Evolutionary conservation across 2,888 invertebrate genomes (phyloP).

Genomic region (Tachina lurida): DNA sequence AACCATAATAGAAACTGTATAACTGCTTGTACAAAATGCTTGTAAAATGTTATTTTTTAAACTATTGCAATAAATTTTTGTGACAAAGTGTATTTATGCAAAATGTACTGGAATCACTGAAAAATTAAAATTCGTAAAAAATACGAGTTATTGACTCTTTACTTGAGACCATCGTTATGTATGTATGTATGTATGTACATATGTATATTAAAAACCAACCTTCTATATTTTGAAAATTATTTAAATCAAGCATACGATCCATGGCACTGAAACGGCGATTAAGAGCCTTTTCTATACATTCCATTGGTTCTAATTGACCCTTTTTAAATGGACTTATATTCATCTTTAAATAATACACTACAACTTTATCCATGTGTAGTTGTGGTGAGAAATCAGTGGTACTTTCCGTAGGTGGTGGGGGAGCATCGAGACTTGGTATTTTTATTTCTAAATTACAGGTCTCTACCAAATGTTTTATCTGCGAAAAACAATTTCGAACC

Average conservation of each 20-base stretch:
- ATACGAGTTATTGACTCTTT: too few species aligned
- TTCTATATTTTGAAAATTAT: slow-evolving; percentile 77
- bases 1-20: too few species aligned
- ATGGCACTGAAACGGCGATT: slow-evolving; percentile 76
- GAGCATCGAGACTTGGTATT: slow-evolving; percentile 73
- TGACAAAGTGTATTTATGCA: too few species aligned
- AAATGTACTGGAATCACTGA: too few species aligned
- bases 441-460: slow-evolving; percentile 76
- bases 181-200: not conserved
- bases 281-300: slow-evolving; percentile 77
- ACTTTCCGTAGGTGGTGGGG: slow-evolving; percentile 37
- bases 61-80: too few species aligned
- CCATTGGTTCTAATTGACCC: slow-evolving; percentile 77
- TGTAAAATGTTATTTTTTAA: too few species aligned
- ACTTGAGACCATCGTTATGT: too few species aligned
- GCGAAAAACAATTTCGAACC: slow-evolving; percentile 79
- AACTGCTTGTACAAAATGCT: too few species aligned
- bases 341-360: slow-evolving; percentile 78
- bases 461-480: slow-evolving; percentile 76
- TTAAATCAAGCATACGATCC: slow-evolving; percentile 78
- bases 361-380: slow-evolving; percentile 66
- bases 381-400: slow-evolving; percentile 58
- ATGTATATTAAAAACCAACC: slow-evolving; percentile 58
- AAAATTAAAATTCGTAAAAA: too few species aligned
- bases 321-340: slow-evolving; percentile 75